These are phyloP conservation scores for Dolichoris vasculosae DNA, from an alignment of 1,140 invertebrate species.

Conservation along the genomic window DNA sequence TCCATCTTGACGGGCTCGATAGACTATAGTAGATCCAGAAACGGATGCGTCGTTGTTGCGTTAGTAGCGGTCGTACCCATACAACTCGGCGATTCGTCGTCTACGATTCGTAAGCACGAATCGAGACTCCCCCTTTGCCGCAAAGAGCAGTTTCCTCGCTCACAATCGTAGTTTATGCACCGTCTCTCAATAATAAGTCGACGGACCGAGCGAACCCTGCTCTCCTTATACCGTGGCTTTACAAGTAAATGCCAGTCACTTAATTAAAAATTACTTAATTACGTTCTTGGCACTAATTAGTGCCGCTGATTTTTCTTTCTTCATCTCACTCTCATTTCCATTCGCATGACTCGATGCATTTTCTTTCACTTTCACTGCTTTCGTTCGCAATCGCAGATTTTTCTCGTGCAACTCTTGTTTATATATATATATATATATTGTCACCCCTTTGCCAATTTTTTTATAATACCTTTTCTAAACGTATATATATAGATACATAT, in stretches of 20 bases:
- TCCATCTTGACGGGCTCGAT: too few relatives aligned
- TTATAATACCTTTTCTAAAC: not conserved
- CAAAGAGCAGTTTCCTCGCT: not conserved
- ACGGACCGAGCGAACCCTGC: slow-evolving; percentile 57
- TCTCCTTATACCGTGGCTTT: slow-evolving; percentile 52
- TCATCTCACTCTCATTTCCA: slow-evolving; percentile 58
- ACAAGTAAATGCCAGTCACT: slow-evolving; percentile 74
- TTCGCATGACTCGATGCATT: slow-evolving; percentile 43
- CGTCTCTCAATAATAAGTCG: not conserved
- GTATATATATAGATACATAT: not conserved
- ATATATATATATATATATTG: not conserved
- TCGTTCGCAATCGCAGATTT: not conserved
- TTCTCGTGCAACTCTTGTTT: not conserved
- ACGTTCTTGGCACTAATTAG: slow-evolving; percentile 80
- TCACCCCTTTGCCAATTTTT: slow-evolving; percentile 1
- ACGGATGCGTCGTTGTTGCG: too few relatives aligned
- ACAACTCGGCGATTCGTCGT: not conserved
- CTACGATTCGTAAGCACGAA: not conserved
- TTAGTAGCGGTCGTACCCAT: not conserved
- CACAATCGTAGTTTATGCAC: not conserved
- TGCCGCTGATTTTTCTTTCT: slow-evolving; percentile 64
- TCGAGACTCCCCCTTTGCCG: too few relatives aligned
- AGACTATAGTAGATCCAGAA: too few relatives aligned
- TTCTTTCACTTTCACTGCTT: not conserved
- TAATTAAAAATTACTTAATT: slow-evolving; percentile 81